Conservation (phyloP, 2,113 vertebrate species). For the Actenoides lindsayi region DNA sequence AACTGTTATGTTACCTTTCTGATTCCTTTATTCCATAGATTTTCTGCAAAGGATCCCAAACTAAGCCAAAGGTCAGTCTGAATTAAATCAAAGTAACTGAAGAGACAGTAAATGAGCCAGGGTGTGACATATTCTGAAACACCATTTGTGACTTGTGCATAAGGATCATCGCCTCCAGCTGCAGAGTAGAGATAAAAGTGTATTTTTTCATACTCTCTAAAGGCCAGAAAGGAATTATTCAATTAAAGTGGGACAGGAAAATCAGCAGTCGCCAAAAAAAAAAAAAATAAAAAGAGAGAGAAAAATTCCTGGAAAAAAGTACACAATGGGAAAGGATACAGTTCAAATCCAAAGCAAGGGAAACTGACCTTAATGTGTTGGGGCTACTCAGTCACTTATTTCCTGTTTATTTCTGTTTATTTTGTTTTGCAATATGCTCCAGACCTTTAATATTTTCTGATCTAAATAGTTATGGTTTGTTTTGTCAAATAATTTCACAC, state of each 20-base stretch:
- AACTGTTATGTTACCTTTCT: background rate
- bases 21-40: background rate
- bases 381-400: background rate
- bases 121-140: background rate
- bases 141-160: background rate
- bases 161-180: background rate
- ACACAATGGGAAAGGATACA: background rate
- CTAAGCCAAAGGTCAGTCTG: background rate
- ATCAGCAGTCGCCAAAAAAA: background rate
- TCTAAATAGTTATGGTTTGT: background rate
- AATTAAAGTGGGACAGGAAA: background rate
- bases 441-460: background rate
- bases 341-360: background rate
- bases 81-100: background rate
- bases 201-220: background rate
- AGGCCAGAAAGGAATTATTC: background rate
- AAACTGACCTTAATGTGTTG: background rate
- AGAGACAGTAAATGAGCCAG: background rate
- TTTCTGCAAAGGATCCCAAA: background rate
- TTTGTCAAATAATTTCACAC: background rate
- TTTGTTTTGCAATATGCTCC: background rate
- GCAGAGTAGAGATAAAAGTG: background rate
- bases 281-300: background rate
- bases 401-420: conserved; percentile 43
- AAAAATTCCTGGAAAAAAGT: background rate